Evolutionary conservation across 2,113 vertebrate genomes (phyloP), one percentile per base, ranked within the genome.

Genomic region (Heterochromis multidens): DNA sequence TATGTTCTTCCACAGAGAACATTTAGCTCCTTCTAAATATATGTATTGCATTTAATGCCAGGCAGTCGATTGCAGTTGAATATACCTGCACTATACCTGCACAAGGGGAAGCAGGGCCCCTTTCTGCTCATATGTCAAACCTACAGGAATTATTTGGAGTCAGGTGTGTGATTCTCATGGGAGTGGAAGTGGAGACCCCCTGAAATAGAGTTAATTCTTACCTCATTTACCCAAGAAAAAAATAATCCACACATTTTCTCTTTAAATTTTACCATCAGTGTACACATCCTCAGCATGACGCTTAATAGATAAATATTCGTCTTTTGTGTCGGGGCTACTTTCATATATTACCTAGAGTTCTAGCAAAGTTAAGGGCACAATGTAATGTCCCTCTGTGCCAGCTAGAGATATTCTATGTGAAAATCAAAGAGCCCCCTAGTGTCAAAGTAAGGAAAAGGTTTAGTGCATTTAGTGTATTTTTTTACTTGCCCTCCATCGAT

Each of bases 161-260:
- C 29, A 43, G 46, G 14, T 70, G 61, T 0, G 4, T 13, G 58
- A 63, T 63, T 59, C 57, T 46, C 57, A 29, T 19, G 17, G 6
- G 63, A 52, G 29, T 31, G 25, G 4, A 29, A 21, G 14, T 40
- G 4, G 33, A 74, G 25, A 61, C 14, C 35, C 19, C 2, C 14
- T 62, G 61, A 77, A 85, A 62, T 31, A 25, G 63, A 58, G 10
- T 3, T 13, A 81, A 77, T 83, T 1, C 35, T 12, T n/a, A 1
- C 14, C 23, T 80, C 61, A 56, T 49, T 88, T 76, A 62, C 16
- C 14, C 43, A 35, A 57, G 27, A 49, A 43, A 59, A 35, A 23
- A 35, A 10, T 63, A 81, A 87, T 79, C 61, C 49, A 40, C 70
- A 33, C 25, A 16, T 52, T 77, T 60, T 77, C 46, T 77, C 78